Evolutionary conservation across 1,140 invertebrate species (phyloP).

Genomic region (Tachypleus tridentatus): DNA sequence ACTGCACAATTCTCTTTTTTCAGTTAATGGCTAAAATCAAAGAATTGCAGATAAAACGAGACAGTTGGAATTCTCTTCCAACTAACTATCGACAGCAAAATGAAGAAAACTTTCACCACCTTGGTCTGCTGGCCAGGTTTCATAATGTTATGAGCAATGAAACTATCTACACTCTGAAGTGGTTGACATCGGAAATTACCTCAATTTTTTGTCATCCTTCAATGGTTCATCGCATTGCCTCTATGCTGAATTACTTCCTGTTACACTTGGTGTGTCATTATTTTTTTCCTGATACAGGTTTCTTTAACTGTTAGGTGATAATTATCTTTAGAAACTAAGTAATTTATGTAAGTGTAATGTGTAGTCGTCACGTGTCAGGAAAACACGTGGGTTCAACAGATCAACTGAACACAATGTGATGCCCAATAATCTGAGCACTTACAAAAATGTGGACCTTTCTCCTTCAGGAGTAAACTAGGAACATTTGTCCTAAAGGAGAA

Average conservation of each 20-base stretch:
- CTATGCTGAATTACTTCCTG: conserved; percentile 93
- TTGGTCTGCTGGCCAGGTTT: conserved; percentile 71
- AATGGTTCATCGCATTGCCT: conserved; percentile 81
- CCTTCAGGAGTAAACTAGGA: too few species aligned
- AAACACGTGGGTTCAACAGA: too few species aligned
- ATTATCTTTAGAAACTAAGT: too few species aligned
- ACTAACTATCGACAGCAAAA: conserved; percentile 61
- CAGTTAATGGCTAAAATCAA: conserved; percentile 40
- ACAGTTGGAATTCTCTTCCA: conserved; percentile 58
- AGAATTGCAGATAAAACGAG: conserved; percentile 40
- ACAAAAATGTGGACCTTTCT: too few species aligned
- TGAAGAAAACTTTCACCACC: conserved; percentile 56
- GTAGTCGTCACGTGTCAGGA: too few species aligned
- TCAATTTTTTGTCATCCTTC: conserved; percentile 80
- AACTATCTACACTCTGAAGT: conserved; percentile 72
- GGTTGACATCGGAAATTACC: conserved; percentile 62
- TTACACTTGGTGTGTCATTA: conserved; percentile 60
- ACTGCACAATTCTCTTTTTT: neutral
- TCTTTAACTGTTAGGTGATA: too few species aligned
- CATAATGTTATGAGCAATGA: conserved; percentile 84
- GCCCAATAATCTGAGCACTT: too few species aligned
- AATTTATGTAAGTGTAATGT: too few species aligned
- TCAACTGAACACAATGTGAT: too few species aligned
- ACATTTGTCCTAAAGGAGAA: too few species aligned
- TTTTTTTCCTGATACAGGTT: too few species aligned